phyloP scores from a whole-genome alignment of 92 coral and sea anemone species.

The Diadumene lineata region DNA sequence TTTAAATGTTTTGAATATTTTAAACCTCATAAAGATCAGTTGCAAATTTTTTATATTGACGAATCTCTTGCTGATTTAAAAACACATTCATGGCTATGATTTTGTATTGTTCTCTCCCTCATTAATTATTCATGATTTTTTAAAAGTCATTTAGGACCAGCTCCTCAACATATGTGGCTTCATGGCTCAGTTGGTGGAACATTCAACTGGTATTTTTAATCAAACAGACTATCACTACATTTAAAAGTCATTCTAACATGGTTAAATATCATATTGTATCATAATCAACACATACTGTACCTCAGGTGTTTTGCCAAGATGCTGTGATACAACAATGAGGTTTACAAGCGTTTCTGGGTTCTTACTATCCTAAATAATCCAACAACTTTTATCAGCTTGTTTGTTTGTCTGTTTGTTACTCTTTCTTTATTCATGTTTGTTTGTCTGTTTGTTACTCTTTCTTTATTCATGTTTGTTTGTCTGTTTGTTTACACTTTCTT shows the following conservation, averaged over 20 bases:
- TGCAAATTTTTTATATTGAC: too few species aligned
- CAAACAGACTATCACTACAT: background rate
- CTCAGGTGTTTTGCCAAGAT: constrained; percentile 95
- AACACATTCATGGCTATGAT: too few species aligned
- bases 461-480: background rate
- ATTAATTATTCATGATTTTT: too few species aligned
- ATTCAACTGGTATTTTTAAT: too few species aligned
- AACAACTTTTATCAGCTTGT: background rate
- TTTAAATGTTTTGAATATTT: too few species aligned
- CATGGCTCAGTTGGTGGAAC: background rate
- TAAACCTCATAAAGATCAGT: too few species aligned
- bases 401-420: background rate
- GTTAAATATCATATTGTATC: background rate
- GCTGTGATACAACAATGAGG: constrained; percentile 87
- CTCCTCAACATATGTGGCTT: too few species aligned
- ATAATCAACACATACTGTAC: too few species aligned
- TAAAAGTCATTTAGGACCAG: background rate
- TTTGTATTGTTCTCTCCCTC: too few species aligned
- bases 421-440: background rate
- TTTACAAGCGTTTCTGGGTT: constrained; percentile 95
- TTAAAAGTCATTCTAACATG: background rate
- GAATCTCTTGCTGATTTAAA: too few species aligned
- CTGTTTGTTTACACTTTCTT: background rate
- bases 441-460: background rate
- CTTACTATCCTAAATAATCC: constrained; percentile 71